phyloP scores from a whole-genome alignment of 1,140 invertebrate species.

The Drosophila rufa region DNA sequence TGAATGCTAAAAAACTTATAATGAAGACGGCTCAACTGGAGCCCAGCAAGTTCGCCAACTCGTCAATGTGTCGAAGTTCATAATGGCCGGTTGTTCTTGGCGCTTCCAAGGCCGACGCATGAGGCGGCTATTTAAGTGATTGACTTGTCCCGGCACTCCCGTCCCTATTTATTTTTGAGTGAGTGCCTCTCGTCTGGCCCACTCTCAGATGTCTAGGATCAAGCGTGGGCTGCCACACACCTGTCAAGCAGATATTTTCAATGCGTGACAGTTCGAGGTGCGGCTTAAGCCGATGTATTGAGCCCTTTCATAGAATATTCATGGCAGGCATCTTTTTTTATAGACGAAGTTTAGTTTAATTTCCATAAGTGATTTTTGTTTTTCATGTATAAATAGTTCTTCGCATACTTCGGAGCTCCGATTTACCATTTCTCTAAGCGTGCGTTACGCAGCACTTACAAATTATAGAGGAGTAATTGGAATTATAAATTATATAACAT shows the following conservation, averaged over 20 bases:
- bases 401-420: neutral
- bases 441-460: neutral
- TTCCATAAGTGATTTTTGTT: constrained; percentile 22
- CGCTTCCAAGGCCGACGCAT: constrained; percentile 43
- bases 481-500: neutral
- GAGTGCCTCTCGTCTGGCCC: constrained; percentile 23
- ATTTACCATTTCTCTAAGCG: neutral
- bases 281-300: constrained; percentile 32
- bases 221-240: constrained; percentile 35
- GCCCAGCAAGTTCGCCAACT: constrained; percentile 85
- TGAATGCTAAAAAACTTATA: constrained; percentile 62
- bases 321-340: constrained; percentile 26
- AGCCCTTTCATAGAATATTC: constrained; percentile 32
- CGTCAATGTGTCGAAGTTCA: constrained; percentile 84
- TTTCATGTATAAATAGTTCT: neutral
- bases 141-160: constrained; percentile 51
- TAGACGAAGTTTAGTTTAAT: constrained; percentile 27
- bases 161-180: constrained; percentile 47
- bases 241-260: constrained; percentile 25
- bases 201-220: constrained; percentile 1
- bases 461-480: neutral
- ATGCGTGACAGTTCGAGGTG: constrained; percentile 45
- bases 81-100: constrained; percentile 38
- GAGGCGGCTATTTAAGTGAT: constrained; percentile 54
- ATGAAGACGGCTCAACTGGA: constrained; percentile 81